Evolutionary conservation across 23 tunicate genomes (phyloP).

Genomic region (Halocynthia roretzi): DNA sequence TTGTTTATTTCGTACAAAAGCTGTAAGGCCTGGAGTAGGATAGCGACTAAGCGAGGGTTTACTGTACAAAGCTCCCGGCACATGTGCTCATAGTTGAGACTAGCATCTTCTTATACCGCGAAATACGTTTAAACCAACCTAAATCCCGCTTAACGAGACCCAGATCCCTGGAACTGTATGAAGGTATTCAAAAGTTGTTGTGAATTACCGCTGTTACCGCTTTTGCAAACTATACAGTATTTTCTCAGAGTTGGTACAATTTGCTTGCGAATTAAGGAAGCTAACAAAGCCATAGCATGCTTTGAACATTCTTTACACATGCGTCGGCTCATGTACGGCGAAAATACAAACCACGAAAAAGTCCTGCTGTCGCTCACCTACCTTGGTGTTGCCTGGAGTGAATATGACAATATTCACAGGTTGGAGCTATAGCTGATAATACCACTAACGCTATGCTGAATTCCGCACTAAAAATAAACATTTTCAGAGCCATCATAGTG

Average conservation of each 20-base stretch:
- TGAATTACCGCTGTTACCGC: neutral
- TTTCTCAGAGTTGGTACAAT: conserved; percentile 38
- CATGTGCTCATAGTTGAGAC: no score
- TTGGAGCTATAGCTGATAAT: conserved; percentile 3
- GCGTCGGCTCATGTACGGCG: conserved; percentile 63
- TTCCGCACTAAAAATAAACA: no score
- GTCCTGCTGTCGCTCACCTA: conserved; percentile 60
- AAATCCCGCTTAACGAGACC: no score
- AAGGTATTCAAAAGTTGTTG: neutral
- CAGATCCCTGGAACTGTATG: no score
- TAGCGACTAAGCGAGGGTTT: no score
- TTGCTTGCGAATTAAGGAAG: conserved; percentile 32
- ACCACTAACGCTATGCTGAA: neutral
- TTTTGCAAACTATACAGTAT: neutral
- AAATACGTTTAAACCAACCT: no score
- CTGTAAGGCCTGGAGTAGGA: no score
- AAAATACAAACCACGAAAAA: conserved; percentile 33
- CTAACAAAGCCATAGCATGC: conserved; percentile 65
- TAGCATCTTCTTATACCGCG: no score
- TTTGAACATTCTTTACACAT: conserved; percentile 84
- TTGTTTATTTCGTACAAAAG: no score
- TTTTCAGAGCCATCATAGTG: conserved; percentile 73
- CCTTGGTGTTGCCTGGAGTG: conserved; percentile 68
- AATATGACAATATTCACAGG: conserved; percentile 62
- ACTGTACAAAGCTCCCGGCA: no score